These are phyloP conservation scores for Zoanthus gigantus DNA, from an alignment of 92 coral and sea anemone genomes.

Conservation along the genomic window DNA sequence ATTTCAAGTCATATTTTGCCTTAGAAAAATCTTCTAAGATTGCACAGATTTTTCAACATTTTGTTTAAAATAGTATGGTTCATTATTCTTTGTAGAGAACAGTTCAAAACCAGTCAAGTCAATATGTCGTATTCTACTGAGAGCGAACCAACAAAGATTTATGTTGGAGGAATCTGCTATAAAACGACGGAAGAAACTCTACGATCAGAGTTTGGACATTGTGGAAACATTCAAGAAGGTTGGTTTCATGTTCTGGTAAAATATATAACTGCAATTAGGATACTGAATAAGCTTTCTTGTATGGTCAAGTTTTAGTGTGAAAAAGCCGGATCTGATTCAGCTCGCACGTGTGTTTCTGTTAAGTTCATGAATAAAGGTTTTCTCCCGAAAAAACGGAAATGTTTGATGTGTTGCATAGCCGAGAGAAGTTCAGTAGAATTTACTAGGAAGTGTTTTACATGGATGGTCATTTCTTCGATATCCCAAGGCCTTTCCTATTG, in stretches of 20 bases:
- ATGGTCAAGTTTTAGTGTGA: too few relatives aligned
- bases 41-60: neutral
- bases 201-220: slow-evolving; percentile 1
- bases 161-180: slow-evolving; percentile 42
- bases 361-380: neutral
- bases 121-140: slow-evolving; percentile 25
- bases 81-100: slow-evolving; percentile 25
- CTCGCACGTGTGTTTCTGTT: slow-evolving; percentile 26
- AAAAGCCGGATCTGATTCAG: neutral
- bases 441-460: neutral
- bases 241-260: neutral
- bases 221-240: slow-evolving; percentile 47
- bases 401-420: neutral
- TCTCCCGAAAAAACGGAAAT: neutral
- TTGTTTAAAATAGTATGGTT: neutral
- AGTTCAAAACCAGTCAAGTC: slow-evolving; percentile 6
- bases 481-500: too few relatives aligned
- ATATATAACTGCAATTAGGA: neutral
- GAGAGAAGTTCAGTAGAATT: neutral
- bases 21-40: neutral
- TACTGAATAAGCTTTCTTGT: neutral
- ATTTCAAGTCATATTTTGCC: neutral
- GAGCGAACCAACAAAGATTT: slow-evolving; percentile 45
- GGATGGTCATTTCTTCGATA: neutral
- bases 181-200: neutral